Conservation (phyloP, 2,888 invertebrate genomes). For the Polyploca ridens region DNA sequence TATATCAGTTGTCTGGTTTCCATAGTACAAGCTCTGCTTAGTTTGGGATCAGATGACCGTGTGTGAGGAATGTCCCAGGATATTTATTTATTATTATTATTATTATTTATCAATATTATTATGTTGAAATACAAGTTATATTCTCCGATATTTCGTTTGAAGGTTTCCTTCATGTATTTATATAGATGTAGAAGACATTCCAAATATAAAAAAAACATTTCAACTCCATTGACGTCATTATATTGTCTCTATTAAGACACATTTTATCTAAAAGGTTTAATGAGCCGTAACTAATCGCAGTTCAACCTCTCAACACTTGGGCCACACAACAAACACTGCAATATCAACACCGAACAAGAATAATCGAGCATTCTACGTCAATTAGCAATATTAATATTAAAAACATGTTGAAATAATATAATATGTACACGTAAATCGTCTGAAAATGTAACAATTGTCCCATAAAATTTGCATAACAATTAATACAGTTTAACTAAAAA, state of each 20-base stretch:
- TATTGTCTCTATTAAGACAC: neutral
- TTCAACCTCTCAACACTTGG: neutral
- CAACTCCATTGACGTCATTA: neutral
- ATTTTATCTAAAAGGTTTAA: neutral
- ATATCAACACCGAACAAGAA: constrained; percentile 27
- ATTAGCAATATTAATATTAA: constrained; percentile 58
- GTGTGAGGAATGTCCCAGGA: no score
- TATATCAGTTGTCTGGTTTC: no score
- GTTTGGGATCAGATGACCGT: no score
- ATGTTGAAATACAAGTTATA: neutral
- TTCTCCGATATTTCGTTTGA: neutral
- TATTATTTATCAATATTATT: no score
- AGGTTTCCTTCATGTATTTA: no score
- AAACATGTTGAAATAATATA: constrained; percentile 46
- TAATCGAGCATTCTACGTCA: constrained; percentile 45
- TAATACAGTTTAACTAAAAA: constrained; percentile 40
- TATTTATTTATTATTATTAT: no score
- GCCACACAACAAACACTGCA: constrained; percentile 14
- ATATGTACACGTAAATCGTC: constrained; percentile 45
- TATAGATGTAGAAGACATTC: neutral
- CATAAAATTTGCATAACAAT: constrained; percentile 55
- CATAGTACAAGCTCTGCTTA: no score
- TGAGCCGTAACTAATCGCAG: neutral
- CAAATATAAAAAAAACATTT: neutral
- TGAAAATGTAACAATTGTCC: constrained; percentile 41